Percentiles rank a stretch among this genome's conserved stretches.
Conservation (phyloP, 2,888 invertebrate genomes). For the Dynastes grantii region DNA sequence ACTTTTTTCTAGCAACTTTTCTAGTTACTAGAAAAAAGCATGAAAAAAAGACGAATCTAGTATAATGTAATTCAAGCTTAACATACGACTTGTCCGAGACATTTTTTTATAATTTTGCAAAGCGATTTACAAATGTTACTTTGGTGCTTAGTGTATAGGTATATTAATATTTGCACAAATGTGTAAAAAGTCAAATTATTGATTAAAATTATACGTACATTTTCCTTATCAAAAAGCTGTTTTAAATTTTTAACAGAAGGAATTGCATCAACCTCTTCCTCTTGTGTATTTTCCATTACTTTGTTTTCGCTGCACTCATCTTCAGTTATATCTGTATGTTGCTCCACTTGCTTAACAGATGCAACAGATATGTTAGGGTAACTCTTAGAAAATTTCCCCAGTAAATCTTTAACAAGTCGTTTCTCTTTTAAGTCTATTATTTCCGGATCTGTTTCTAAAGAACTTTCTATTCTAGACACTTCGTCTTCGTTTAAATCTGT, state of each 20-base stretch:
- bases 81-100: no score
- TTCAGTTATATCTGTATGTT: conserved; percentile 3
- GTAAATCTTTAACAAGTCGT: conserved; percentile 60
- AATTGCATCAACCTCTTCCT: conserved; percentile 35
- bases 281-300: conserved; percentile 2
- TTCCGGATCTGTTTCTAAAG: conserved; percentile 56
- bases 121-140: no score
- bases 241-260: conserved; percentile 56
- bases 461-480: conserved; percentile 45
- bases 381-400: conserved; percentile 63
- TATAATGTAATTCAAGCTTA: no score
- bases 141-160: no score
- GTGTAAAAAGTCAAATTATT: no score
- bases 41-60: no score
- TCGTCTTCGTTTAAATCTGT: conserved; percentile 52
- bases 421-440: conserved; percentile 60
- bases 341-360: not conserved
- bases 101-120: no score
- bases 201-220: conserved; percentile 34
- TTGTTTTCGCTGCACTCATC: conserved; percentile 2
- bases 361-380: conserved; percentile 58
- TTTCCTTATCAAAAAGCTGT: conserved; percentile 54
- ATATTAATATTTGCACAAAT: no score
- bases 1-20: no score
- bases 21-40: no score